Evolutionary conservation across 2,797 vertebrate species (phyloP).

Genomic region (Loriculus beryllinus): DNA sequence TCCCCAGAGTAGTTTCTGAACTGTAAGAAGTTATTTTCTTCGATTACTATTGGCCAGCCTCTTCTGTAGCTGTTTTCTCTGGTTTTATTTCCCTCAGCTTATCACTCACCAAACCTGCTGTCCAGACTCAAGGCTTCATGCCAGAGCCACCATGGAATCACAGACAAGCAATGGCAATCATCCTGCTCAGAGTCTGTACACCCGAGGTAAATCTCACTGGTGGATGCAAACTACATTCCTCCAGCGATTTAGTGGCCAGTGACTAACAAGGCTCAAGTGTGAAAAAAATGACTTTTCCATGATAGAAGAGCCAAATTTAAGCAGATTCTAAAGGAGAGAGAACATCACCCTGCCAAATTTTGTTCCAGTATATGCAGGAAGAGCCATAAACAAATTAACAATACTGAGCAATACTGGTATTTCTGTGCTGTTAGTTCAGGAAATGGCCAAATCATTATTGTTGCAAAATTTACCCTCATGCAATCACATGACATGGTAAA

Average conservation of each 20-base stretch:
- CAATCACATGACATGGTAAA: neutral
- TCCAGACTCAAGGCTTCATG: neutral
- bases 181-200: neutral
- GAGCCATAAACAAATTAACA: neutral
- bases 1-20: neutral
- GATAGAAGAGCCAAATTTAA: neutral
- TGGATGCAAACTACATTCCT: neutral
- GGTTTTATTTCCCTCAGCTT: neutral
- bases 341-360: neutral
- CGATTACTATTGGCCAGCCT: neutral
- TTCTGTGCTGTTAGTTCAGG: neutral
- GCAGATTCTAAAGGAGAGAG: neutral
- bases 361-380: neutral
- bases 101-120: neutral
- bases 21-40: neutral
- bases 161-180: fast-evolving
- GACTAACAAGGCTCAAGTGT: neutral
- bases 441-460: neutral
- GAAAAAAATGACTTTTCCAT: neutral
- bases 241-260: neutral
- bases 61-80: neutral
- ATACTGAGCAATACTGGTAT: neutral
- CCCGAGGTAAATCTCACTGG: neutral
- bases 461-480: neutral
- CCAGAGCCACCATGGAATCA: neutral